Evolutionary conservation across 2,888 invertebrate genomes (phyloP).

Genomic region (Drosophila monieri): DNA sequence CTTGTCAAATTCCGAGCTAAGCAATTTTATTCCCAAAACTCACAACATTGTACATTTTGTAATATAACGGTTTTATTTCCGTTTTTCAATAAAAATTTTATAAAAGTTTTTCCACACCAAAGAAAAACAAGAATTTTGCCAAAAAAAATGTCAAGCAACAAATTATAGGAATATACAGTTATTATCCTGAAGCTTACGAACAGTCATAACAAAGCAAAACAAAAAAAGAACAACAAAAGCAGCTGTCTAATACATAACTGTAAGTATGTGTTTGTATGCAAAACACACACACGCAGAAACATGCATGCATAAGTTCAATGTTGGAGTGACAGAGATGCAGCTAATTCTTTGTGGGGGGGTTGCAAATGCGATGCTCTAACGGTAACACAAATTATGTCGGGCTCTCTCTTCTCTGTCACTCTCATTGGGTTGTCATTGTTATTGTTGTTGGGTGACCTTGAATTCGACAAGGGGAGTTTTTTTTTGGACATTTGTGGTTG

Average conservation of each 20-base stretch:
- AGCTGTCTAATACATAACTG: slow-evolving; percentile 9
- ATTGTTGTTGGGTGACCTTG: slow-evolving; percentile 45
- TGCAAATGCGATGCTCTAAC: slow-evolving; percentile 37
- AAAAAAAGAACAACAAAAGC: slow-evolving; percentile 6
- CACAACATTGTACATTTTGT: too few species aligned
- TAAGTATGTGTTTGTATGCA: not conserved
- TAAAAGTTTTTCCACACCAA: too few species aligned
- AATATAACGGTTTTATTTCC: too few species aligned
- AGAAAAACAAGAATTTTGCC: too few species aligned
- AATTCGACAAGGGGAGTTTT: slow-evolving; percentile 42
- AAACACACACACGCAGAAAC: too few species aligned
- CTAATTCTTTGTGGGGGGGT: slow-evolving; percentile 36
- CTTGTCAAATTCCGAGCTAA: too few species aligned
- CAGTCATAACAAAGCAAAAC: not conserved
- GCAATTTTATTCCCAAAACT: too few species aligned
- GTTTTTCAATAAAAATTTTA: too few species aligned
- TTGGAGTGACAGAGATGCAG: slow-evolving; percentile 28
- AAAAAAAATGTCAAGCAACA: too few species aligned
- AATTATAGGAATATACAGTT: too few species aligned
- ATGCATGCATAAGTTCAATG: slow-evolving; percentile 3
- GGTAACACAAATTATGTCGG: slow-evolving; percentile 43
- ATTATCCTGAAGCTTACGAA: not conserved
- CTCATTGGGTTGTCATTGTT: slow-evolving; percentile 4
- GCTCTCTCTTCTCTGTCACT: not conserved
- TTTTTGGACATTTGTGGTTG: slow-evolving; percentile 25